phyloP scores from a whole-genome alignment of 1,140 invertebrate species.

The Parapsyche elsis region DNA sequence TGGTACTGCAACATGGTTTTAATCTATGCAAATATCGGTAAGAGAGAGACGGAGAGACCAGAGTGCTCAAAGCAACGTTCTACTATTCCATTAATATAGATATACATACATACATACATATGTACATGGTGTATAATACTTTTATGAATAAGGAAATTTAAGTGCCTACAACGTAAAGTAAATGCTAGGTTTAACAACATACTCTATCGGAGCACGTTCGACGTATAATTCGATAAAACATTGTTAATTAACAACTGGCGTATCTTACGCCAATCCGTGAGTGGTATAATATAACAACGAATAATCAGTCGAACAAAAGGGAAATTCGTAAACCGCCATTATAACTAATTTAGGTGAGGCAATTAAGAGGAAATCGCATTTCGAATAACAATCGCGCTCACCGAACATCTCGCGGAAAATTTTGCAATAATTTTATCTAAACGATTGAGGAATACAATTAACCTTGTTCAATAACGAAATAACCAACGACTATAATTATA shows the following conservation, averaged over 20 bases:
- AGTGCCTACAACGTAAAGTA: too few species aligned
- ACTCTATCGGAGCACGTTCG: background rate
- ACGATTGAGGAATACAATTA: background rate
- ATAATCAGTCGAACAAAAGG: conserved; percentile 22
- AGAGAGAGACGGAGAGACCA: background rate
- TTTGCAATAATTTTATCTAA: background rate
- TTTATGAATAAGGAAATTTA: too few species aligned
- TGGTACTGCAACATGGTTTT: conserved; percentile 47
- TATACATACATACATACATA: too few species aligned
- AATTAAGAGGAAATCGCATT: background rate
- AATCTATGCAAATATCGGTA: conserved; percentile 52
- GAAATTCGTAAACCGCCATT: conserved; percentile 10
- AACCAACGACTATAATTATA: too few species aligned
- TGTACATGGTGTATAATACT: too few species aligned
- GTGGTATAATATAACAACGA: background rate
- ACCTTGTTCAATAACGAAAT: background rate
- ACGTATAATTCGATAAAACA: conserved; percentile 21
- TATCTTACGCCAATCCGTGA: too few species aligned
- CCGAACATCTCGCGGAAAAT: background rate
- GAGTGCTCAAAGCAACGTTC: conserved; percentile 14
- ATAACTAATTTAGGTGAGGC: background rate
- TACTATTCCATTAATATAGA: background rate
- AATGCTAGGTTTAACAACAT: too few species aligned
- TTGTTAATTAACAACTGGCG: background rate
- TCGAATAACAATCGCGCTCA: conserved; percentile 15